Percentiles rank a stretch among this genome's conserved stretches.
Evolutionary conservation across 2,888 invertebrate species (phyloP).

Genomic region (Dromius quadrimaculatus): DNA sequence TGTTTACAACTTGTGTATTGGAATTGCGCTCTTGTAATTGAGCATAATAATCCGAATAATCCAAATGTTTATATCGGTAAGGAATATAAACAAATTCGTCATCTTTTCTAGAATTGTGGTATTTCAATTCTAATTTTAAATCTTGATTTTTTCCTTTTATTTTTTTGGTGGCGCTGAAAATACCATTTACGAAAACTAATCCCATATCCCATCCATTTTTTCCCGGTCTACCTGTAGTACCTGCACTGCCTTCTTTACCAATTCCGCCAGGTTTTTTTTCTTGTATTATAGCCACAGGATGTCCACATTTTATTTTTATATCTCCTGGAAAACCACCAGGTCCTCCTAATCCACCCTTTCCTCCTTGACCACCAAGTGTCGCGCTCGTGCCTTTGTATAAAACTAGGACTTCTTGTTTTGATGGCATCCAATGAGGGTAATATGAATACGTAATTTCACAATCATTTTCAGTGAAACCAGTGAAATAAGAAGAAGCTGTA

Average conservation of each 20-base stretch:
- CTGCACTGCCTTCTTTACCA: constrained; percentile 54
- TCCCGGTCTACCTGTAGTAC: constrained; percentile 54
- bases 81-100: constrained; percentile 7
- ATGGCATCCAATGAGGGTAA: background rate
- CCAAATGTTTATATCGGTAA: constrained; percentile 18
- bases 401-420: constrained; percentile 43
- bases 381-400: constrained; percentile 54
- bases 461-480: background rate
- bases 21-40: background rate
- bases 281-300: constrained; percentile 18
- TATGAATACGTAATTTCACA: constrained; percentile 18
- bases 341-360: constrained; percentile 55
- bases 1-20: constrained; percentile 3
- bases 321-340: constrained; percentile 55
- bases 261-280: constrained; percentile 45
- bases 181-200: constrained; percentile 44
- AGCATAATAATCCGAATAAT: constrained; percentile 29
- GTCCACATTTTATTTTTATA: constrained; percentile 43
- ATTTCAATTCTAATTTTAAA: constrained; percentile 42
- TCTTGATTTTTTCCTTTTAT: constrained; percentile 33
- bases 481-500: background rate
- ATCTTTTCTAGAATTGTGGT: constrained; percentile 11
- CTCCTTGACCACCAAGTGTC: constrained; percentile 53
- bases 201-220: constrained; percentile 56
- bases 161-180: constrained; percentile 24